A percentile compares a stretch with the other conserved stretches of the same genome.
These are phyloP conservation scores for Diadema setosum DNA, from an alignment of 35 echinoderm and acorn worm species.

Conservation along the genomic window DNA sequence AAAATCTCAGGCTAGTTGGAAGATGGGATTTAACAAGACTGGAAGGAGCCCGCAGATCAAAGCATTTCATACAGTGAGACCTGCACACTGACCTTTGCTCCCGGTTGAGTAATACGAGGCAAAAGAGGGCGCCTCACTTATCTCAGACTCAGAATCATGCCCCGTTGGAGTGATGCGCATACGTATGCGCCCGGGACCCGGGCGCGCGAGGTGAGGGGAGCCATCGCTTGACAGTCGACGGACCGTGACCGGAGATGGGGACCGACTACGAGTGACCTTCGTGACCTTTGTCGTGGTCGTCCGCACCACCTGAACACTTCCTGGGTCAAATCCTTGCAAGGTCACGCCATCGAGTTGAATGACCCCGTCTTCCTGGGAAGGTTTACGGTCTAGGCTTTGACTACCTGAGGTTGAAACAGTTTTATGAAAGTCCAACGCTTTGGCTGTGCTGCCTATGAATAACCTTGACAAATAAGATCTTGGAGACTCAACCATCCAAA, in stretches of 20 bases:
- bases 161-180: neutral
- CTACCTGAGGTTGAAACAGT: no score
- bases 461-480: no score
- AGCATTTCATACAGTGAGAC: no score
- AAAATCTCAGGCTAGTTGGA: no score
- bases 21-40: neutral
- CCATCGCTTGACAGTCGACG: neutral
- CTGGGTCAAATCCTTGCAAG: conserved; percentile 61
- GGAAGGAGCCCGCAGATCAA: neutral
- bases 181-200: neutral
- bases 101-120: neutral
- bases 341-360: conserved; percentile 68
- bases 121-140: neutral
- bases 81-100: conserved; percentile 42
- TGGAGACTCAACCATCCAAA: no score
- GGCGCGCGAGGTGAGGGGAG: neutral
- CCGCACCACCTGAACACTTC: conserved; percentile 47
- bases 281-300: conserved; percentile 75
- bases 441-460: no score
- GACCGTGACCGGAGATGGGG: conserved; percentile 43
- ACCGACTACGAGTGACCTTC: conserved; percentile 60
- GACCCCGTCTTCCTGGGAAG: conserved; percentile 33
- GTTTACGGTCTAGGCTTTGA: neutral
- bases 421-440: no score
- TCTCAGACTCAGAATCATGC: conserved; percentile 26